Conservation (phyloP, 2,888 invertebrate genomes). For the Litoditis marina region DNA sequence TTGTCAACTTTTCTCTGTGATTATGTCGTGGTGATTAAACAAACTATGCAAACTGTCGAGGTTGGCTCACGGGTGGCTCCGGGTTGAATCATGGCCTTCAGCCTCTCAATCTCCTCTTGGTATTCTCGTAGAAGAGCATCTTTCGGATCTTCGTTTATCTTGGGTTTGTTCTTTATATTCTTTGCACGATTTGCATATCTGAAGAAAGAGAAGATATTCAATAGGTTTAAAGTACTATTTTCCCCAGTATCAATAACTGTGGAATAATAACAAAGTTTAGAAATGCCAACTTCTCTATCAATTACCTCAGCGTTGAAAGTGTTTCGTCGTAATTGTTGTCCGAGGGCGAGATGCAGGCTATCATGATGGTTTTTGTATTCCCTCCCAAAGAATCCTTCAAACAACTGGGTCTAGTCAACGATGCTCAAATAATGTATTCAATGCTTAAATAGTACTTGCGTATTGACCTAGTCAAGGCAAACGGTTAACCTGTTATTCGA, state of each 20-base stretch:
- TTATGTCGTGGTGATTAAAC: too few relatives aligned
- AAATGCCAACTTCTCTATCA: too few relatives aligned
- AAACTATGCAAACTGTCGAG: background rate
- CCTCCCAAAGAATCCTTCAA: slow-evolving; percentile 93
- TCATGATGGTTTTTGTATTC: slow-evolving; percentile 98
- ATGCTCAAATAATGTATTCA: too few relatives aligned
- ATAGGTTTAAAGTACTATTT: too few relatives aligned
- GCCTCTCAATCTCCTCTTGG: slow-evolving; percentile 77
- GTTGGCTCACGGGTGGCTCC: slow-evolving; percentile 16
- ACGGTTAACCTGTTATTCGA: too few relatives aligned
- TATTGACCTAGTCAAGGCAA: too few relatives aligned
- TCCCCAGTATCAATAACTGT: too few relatives aligned
- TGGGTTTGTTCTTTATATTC: slow-evolving; percentile 97
- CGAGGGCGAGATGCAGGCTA: slow-evolving; percentile 96
- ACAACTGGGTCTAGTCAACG: too few relatives aligned
- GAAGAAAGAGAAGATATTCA: background rate
- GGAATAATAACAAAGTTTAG: too few relatives aligned
- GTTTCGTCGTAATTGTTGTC: slow-evolving; percentile 95
- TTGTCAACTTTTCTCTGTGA: too few relatives aligned
- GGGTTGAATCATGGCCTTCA: slow-evolving; percentile 68
- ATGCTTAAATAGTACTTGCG: too few relatives aligned
- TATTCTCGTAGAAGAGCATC: slow-evolving; percentile 81
- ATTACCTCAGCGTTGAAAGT: slow-evolving; percentile 69
- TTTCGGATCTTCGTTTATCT: slow-evolving; percentile 92
- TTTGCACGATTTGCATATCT: slow-evolving; percentile 90